A percentile compares a stretch with the other conserved stretches of the same genome.
These are phyloP conservation scores for Darevskia nairensis DNA, from an alignment of 2,797 vertebrate genomes.

Conservation along the genomic window DNA sequence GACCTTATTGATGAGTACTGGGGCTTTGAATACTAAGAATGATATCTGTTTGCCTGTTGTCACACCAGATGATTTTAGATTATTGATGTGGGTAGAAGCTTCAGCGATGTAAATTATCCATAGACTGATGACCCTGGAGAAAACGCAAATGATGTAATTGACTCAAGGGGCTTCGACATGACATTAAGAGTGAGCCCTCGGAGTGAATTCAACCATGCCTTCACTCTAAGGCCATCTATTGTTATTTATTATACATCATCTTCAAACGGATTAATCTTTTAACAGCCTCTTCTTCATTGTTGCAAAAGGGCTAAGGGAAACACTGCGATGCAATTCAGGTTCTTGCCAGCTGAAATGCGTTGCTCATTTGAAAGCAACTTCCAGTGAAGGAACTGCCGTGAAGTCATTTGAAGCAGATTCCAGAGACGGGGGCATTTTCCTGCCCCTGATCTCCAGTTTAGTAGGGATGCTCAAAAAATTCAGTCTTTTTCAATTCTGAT, in stretches of 20 bases:
- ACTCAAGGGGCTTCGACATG: slow-evolving; percentile 13
- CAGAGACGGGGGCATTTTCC: neutral
- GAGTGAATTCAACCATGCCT: slow-evolving; percentile 28
- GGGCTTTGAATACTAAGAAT: slow-evolving; percentile 35
- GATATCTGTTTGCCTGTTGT: slow-evolving; percentile 27
- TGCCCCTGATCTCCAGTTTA: neutral
- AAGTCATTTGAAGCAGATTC: neutral
- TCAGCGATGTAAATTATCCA: slow-evolving; percentile 29
- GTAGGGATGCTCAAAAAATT: neutral
- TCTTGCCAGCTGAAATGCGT: neutral
- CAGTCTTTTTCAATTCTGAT: neutral
- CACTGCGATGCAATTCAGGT: neutral
- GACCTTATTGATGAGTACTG: neutral
- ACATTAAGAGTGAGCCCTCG: slow-evolving; percentile 16
- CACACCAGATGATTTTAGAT: slow-evolving; percentile 45
- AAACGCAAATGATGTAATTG: slow-evolving; percentile 48
- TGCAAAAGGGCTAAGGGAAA: neutral
- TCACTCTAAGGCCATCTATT: slow-evolving; percentile 10
- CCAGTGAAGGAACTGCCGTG: neutral
- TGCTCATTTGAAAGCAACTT: neutral
- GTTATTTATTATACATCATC: slow-evolving; percentile 31
- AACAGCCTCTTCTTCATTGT: neutral
- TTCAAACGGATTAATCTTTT: slow-evolving; percentile 27
- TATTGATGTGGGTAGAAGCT: slow-evolving; percentile 26
- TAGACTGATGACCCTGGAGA: slow-evolving; percentile 19